Base-by-base conservation (phyloP, 2,888 invertebrate species). In the Arge pagana region DNA sequence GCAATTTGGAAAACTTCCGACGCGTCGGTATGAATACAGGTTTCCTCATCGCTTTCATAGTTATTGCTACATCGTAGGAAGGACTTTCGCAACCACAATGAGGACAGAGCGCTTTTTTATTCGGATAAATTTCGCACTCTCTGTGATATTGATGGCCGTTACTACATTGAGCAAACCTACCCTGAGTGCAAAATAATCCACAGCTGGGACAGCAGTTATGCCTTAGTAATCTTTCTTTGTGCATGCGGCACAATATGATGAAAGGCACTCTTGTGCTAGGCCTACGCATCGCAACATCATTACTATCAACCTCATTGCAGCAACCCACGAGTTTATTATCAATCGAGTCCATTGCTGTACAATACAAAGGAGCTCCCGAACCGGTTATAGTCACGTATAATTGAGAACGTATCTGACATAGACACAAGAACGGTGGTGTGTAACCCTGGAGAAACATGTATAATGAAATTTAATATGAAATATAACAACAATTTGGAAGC, bases 131-230 rank as follows among this genome's bases (percentile, higher is more conserved):
- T 10, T 87, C 87, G 69, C 95, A 95, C 50, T 88, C 87, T 50
- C 86, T 79, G 78, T 95, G 95, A 77, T 90, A 94, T 59, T 91
- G 84, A 76, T 95, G 95, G 15, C 85, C 83, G 52, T 83, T 79
- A 43, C 83, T 82, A 74, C 95, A 96, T 63, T 90, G 87, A 65
- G 87, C 83, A 79, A 94, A 95, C 60, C 83, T 83, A 3, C 95
- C 95, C 84, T 93, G 92, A 4, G 93, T 88, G 72, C 95, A 95
- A 75, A 93, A 96, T 45, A 92, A 79, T 4, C 95, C 91, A 77
- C 96, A 96, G 1, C 88, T 87, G 0, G 94, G 90, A 70, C 95
- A 96, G 74, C 93, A 93, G 75, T 93, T 91, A 76, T 96, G 96
- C 28, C 83, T 78, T 10, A 83, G 78, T 54, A 95, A 78, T 53